phyloP scores from a whole-genome alignment of 2,797 vertebrate species.

The Lagodon rhomboides region DNA sequence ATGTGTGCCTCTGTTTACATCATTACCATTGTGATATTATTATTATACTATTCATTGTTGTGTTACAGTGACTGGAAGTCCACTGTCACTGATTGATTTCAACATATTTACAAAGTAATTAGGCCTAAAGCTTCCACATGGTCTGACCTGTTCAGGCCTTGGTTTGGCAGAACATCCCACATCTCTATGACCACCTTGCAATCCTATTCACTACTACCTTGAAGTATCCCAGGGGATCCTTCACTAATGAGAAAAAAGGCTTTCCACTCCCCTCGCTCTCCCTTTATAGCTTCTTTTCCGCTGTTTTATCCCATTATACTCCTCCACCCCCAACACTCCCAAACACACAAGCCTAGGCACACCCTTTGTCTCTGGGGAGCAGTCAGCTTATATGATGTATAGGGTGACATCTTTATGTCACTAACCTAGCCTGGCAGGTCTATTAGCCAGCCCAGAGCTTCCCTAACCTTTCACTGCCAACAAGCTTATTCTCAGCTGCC shows the following conservation, averaged over 20 bases:
- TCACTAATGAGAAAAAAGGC: conserved; percentile 71
- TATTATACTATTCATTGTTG: not conserved
- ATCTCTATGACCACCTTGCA: conserved; percentile 78
- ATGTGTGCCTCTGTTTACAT: not conserved
- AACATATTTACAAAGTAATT: conserved; percentile 75
- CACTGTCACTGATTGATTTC: conserved; percentile 56
- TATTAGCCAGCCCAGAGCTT: conserved; percentile 78
- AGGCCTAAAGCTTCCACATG: conserved; percentile 58
- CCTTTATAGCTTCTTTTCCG: conserved; percentile 31
- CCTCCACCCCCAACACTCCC: conserved; percentile 29
- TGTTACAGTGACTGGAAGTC: conserved; percentile 7
- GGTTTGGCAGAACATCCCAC: conserved; percentile 75
- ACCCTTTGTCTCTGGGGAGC: conserved; percentile 75
- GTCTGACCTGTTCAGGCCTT: conserved; percentile 67
- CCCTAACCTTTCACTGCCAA: conserved; percentile 74
- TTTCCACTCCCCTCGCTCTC: conserved; percentile 34
- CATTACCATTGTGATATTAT: not conserved
- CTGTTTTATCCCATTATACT: conserved; percentile 55
- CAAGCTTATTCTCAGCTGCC: conserved; percentile 73
- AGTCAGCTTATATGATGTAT: conserved; percentile 80
- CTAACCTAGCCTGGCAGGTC: conserved; percentile 82
- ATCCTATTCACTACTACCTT: conserved; percentile 70
- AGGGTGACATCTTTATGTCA: conserved; percentile 83
- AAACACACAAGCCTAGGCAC: conserved; percentile 44
- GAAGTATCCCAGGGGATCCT: conserved; percentile 71